Conservation (phyloP, 2,888 invertebrate species). For the Idaea aversata region DNA sequence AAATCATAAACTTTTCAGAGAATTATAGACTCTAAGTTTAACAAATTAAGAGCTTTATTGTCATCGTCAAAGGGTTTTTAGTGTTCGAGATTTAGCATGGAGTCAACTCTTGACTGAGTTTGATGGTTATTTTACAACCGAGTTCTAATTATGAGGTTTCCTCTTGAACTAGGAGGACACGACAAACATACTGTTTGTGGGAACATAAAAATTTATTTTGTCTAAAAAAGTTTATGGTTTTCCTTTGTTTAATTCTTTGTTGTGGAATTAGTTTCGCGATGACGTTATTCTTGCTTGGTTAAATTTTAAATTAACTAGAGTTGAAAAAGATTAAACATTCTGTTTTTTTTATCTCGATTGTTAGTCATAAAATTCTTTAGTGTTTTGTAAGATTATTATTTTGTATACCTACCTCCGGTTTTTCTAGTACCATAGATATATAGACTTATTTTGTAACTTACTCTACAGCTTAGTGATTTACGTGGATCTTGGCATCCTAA, state of each 20-base stretch:
- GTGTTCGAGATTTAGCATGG: conserved; percentile 49
- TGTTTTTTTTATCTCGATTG: not conserved
- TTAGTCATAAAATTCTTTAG: not conserved
- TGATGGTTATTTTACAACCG: conserved; percentile 77
- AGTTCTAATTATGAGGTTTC: conserved; percentile 75
- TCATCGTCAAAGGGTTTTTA: conserved; percentile 14
- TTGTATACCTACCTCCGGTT: too few relatives aligned
- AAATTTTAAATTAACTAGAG: conserved; percentile 23
- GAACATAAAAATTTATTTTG: conserved; percentile 51
- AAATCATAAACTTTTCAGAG: conserved; percentile 14
- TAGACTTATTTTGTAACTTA: too few relatives aligned
- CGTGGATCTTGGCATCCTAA: too few relatives aligned
- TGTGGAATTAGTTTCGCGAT: conserved; percentile 52
- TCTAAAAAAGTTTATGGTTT: conserved; percentile 61
- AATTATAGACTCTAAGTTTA: conserved; percentile 31
- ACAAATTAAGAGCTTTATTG: conserved; percentile 14
- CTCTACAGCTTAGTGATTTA: too few relatives aligned
- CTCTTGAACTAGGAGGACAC: conserved; percentile 64
- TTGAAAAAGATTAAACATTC: conserved; percentile 17
- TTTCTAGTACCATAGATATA: too few relatives aligned
- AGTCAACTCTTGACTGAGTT: conserved; percentile 64
- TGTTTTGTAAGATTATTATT: too few relatives aligned
- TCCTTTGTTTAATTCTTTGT: conserved; percentile 64
- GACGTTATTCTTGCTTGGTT: conserved; percentile 29
- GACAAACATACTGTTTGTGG: conserved; percentile 62